Percentiles rank a stretch among this genome's conserved stretches.
Evolutionary conservation across 2,797 vertebrate species (phyloP).

Genomic region (Peromyscus nudipes): DNA sequence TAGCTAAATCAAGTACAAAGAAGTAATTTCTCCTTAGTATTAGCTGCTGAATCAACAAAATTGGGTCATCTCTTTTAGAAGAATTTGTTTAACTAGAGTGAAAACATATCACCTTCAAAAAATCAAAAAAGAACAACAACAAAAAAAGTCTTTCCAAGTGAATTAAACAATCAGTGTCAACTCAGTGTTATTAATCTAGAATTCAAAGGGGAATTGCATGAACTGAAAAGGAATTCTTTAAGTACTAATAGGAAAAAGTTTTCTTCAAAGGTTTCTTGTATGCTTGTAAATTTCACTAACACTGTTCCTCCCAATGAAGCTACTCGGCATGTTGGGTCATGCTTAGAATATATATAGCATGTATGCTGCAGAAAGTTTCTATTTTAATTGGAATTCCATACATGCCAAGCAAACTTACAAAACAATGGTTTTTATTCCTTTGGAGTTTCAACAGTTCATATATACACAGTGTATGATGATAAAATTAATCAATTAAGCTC

Average conservation of each 20-base stretch:
- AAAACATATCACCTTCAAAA: slow-evolving; percentile 7
- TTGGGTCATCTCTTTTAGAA: background rate
- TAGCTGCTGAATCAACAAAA: background rate
- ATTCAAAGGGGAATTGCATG: background rate
- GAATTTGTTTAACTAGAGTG: background rate
- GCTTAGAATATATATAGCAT: background rate
- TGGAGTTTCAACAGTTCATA: background rate
- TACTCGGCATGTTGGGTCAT: background rate
- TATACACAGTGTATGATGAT: background rate
- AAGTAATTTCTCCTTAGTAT: background rate
- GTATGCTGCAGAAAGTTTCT: background rate
- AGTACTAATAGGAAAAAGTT: background rate
- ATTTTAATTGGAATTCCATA: slow-evolving; percentile 13
- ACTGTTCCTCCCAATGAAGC: background rate
- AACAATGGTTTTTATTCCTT: background rate
- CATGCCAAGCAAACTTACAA: background rate
- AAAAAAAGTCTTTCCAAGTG: background rate
- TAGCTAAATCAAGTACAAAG: background rate
- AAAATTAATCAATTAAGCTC: background rate
- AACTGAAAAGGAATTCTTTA: background rate
- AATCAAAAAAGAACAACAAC: background rate
- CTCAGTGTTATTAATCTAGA: background rate
- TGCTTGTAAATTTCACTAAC: background rate
- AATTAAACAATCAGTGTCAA: slow-evolving; percentile 1
- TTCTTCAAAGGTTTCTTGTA: background rate